Conservation (phyloP, 2,888 invertebrate genomes). For the Phlogophora meticulosa region DNA sequence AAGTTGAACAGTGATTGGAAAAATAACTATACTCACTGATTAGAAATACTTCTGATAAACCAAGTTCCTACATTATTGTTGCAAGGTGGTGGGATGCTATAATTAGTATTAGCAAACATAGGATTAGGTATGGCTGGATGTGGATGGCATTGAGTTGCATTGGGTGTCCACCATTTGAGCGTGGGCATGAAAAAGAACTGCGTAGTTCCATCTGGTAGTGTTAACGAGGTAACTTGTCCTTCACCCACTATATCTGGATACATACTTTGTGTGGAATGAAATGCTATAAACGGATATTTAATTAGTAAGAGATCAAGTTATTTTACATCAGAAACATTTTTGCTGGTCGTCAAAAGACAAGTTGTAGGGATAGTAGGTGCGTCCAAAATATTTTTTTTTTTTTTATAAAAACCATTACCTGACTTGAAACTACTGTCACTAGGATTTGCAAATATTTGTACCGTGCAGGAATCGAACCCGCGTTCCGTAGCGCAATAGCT, state of each 20-base stretch:
- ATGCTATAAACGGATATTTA: conserved; percentile 44
- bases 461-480: too few relatives aligned
- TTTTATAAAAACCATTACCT: too few relatives aligned
- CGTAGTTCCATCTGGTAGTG: conserved; percentile 80
- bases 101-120: conserved; percentile 48
- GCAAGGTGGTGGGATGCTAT: conserved; percentile 49
- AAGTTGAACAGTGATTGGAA: neutral
- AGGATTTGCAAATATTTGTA: too few relatives aligned
- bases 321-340: neutral
- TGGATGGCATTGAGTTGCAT: conserved; percentile 40
- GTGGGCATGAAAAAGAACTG: conserved; percentile 82
- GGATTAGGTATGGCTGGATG: conserved; percentile 45
- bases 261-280: conserved; percentile 29
- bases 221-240: conserved; percentile 80
- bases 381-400: too few relatives aligned
- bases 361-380: neutral
- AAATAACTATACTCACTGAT: conserved; percentile 75
- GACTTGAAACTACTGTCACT: too few relatives aligned
- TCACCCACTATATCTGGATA: conserved; percentile 81
- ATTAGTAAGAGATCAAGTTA: neutral
- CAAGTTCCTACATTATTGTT: conserved; percentile 73
- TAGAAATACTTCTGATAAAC: conserved; percentile 79
- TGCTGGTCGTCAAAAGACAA: neutral
- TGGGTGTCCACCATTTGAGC: conserved; percentile 65
- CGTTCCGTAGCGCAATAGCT: neutral